phyloP scores from a whole-genome alignment of 2,113 vertebrate genomes.

The Boleophthalmus pectinirostris region DNA sequence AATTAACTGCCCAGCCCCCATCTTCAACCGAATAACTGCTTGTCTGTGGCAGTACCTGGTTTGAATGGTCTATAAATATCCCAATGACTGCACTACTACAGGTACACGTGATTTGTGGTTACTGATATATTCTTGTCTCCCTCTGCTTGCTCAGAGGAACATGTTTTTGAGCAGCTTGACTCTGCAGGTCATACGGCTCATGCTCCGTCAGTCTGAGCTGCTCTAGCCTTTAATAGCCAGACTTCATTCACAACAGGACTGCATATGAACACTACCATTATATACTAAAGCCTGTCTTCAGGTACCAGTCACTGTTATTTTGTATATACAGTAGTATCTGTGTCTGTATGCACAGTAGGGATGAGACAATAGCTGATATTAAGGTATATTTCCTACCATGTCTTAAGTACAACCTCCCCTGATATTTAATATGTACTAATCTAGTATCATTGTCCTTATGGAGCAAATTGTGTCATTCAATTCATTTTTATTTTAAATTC shows the following conservation, averaged over 20 bases:
- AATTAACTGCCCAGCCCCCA: too few species aligned
- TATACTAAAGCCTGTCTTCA: neutral
- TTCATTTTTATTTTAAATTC: too few species aligned
- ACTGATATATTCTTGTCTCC: neutral
- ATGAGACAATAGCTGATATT: too few species aligned
- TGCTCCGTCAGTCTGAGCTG: constrained; percentile 20
- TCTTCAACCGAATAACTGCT: constrained; percentile 13
- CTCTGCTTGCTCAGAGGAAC: constrained; percentile 8
- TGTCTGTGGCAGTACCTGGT: constrained; percentile 54
- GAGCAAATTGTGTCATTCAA: too few species aligned
- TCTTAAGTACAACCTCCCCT: too few species aligned
- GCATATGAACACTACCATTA: constrained; percentile 9
- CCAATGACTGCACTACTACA: constrained; percentile 48
- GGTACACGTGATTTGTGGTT: constrained; percentile 27
- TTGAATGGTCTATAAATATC: constrained; percentile 72
- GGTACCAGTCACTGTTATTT: neutral
- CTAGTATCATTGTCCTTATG: too few species aligned
- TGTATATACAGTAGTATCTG: neutral
- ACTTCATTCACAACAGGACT: constrained; percentile 16
- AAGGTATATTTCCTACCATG: too few species aligned
- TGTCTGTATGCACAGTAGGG: too few species aligned
- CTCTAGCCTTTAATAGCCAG: constrained; percentile 45
- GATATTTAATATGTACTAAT: too few species aligned
- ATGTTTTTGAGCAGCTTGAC: constrained; percentile 35
- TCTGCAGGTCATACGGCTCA: constrained; percentile 14